Base-by-base conservation (phyloP, 2,888 invertebrate genomes). In the Trachelus troglodyta region DNA sequence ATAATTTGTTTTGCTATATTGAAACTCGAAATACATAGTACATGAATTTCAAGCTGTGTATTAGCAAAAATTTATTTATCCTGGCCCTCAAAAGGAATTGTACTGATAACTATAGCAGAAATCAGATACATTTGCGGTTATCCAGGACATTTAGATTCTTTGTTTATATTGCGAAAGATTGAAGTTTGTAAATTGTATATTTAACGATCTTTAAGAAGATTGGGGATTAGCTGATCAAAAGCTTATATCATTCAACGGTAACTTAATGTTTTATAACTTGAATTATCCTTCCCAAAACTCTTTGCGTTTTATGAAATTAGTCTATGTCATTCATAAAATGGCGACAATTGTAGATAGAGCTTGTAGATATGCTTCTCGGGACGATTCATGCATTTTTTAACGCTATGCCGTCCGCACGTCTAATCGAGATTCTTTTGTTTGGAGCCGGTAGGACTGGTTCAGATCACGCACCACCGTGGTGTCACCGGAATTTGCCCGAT, bases 21-120 rank as follows among this genome's bases (percentile, higher is more conserved):
- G 76, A 78, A 78, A 78, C 78, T 76, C 35, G 69, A 68, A 68
- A 69, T 68, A 69, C 12, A 74, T 74, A 30, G 34, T 34, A 76
- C 75, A 69, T 1, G 30, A 73, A 73, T 34, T 69, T 35, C 73
- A 56, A 78, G 78, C 78, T 78, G 78, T 78, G 78, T 78, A 34
- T 76, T 37, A 73, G 75, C 73, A 76, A 75, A 77, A 15, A 37
- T 76, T 78, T 75, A 0, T 34, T 73, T 68, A 69, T 34, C 78
- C 76, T 76, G 78, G 73, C 68, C n/a, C 71, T 34, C 31, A 33
- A 71, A 71, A 11, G 34, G 71, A 31, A 71, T 71, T 34, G 31
- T 40, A 75, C 34, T 15, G 71, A 33, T 34, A 37, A 69, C 31
- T 77, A 33, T 77, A 40, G 75, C 71, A 77, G 34, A 30, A 30